A percentile compares a stretch with the other conserved stretches of the same genome.
These are phyloP conservation scores for Pomacea canaliculata DNA, from an alignment of 2,888 invertebrate genomes.

Conservation along the genomic window DNA sequence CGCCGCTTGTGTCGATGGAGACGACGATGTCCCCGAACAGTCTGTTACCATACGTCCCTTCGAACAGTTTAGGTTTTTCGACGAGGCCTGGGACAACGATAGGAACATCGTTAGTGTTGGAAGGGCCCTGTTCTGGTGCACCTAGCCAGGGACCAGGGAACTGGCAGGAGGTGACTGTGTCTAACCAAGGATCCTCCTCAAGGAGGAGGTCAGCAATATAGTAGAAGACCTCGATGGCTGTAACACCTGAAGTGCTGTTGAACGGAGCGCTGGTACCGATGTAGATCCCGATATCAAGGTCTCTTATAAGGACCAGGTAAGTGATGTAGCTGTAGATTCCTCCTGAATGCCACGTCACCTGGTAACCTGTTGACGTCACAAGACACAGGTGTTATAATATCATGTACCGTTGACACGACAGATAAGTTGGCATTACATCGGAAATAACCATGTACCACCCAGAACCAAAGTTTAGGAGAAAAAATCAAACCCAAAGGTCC, in stretches of 20 bases:
- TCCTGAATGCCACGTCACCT: neutral
- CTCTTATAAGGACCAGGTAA: neutral
- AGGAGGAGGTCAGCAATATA: conserved; percentile 44
- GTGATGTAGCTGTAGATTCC: neutral
- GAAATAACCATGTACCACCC: no score
- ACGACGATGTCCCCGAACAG: conserved; percentile 31
- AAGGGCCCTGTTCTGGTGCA: neutral
- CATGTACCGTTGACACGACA: no score
- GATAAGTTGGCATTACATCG: no score
- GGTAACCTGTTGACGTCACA: neutral
- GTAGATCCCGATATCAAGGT: neutral
- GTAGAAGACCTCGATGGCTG: conserved; percentile 29
- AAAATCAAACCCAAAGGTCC: no score
- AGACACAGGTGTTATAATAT: no score
- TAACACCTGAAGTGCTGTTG: neutral
- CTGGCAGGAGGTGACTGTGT: neutral
- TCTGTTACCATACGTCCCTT: conserved; percentile 33
- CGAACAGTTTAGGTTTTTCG: conserved; percentile 13
- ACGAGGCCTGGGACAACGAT: conserved; percentile 4
- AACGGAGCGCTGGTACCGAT: neutral
- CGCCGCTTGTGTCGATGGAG: neutral
- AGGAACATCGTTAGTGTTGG: neutral
- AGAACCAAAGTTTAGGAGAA: no score
- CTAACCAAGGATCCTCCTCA: conserved; percentile 29
- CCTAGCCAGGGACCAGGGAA: neutral